phyloP scores from a whole-genome alignment of 2,888 invertebrate genomes.

The Pterostichus niger region DNA sequence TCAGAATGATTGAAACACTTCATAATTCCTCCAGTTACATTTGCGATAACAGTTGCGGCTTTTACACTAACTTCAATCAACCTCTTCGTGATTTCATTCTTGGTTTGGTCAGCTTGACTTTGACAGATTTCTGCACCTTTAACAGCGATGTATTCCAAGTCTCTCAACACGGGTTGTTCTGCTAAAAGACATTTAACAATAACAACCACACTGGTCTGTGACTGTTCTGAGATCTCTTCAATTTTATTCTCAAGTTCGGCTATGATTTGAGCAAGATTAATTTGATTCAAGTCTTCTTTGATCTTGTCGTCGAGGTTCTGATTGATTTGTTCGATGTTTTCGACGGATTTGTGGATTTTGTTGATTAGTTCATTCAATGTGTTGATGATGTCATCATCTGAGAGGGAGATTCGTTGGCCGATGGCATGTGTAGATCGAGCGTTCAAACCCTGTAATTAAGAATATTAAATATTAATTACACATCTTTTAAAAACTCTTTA shows the following conservation, averaged over 20 bases:
- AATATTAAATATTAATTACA: too few species aligned
- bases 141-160: background rate
- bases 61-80: background rate
- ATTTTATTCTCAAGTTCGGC: slow-evolving; percentile 17
- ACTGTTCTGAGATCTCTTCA: background rate
- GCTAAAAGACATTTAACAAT: background rate
- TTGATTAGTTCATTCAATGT: slow-evolving; percentile 6
- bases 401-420: background rate
- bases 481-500: too few species aligned
- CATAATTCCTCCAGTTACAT: slow-evolving; percentile 8
- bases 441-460: slow-evolving; percentile 4
- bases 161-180: slow-evolving; percentile 1
- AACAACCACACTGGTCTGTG: background rate
- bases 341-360: slow-evolving; percentile 11
- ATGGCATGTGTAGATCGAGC: slow-evolving; percentile 10
- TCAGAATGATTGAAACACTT: background rate
- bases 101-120: background rate
- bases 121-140: slow-evolving; percentile 10
- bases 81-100: background rate
- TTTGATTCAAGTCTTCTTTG: background rate
- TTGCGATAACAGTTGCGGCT: background rate
- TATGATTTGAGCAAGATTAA: slow-evolving; percentile 4
- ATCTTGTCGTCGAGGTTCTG: slow-evolving; percentile 24
- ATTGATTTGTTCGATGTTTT: slow-evolving; percentile 14
- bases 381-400: slow-evolving; percentile 16